phyloP scores from a whole-genome alignment of 2,888 invertebrate species.

The Apomyelois bistriatella region DNA sequence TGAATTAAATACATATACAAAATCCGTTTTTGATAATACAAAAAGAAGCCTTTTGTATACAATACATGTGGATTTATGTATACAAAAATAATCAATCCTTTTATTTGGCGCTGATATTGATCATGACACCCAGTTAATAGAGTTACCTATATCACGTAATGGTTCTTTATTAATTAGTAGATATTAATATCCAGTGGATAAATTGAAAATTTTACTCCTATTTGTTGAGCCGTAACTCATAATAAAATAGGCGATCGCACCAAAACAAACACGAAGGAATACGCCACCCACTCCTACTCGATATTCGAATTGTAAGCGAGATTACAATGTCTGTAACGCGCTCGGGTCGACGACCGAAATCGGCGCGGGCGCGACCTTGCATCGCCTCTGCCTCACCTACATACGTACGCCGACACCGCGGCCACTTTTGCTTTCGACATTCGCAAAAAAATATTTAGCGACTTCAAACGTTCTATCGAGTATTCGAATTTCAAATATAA shows the following conservation, averaged over 20 bases:
- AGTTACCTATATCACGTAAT: background rate
- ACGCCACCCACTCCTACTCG: slow-evolving; percentile 20
- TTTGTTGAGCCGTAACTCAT: background rate
- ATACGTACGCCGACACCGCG: slow-evolving; percentile 71
- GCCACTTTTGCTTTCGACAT: slow-evolving; percentile 77
- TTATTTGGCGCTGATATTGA: too few relatives aligned
- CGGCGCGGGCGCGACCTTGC: slow-evolving; percentile 78
- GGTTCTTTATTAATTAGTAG: too few relatives aligned
- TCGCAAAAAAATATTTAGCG: slow-evolving; percentile 62
- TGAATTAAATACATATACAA: too few relatives aligned
- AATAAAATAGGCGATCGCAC: slow-evolving; percentile 16
- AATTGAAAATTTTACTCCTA: background rate
- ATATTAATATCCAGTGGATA: too few relatives aligned
- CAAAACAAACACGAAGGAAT: slow-evolving; percentile 20
- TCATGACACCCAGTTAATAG: too few relatives aligned
- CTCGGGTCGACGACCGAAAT: slow-evolving; percentile 74
- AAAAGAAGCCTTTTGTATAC: too few relatives aligned
- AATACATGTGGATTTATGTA: too few relatives aligned
- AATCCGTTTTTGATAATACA: too few relatives aligned
- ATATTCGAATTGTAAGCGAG: slow-evolving; percentile 34
- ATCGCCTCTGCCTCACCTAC: slow-evolving; percentile 71
- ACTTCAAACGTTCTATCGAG: slow-evolving; percentile 27
- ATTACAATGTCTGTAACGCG: slow-evolving; percentile 42
- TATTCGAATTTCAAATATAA: slow-evolving; percentile 7
- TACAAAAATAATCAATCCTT: too few relatives aligned